These are phyloP conservation scores for Thomomys bottae DNA, from an alignment of 2,113 vertebrate species.

Conservation along the genomic window DNA sequence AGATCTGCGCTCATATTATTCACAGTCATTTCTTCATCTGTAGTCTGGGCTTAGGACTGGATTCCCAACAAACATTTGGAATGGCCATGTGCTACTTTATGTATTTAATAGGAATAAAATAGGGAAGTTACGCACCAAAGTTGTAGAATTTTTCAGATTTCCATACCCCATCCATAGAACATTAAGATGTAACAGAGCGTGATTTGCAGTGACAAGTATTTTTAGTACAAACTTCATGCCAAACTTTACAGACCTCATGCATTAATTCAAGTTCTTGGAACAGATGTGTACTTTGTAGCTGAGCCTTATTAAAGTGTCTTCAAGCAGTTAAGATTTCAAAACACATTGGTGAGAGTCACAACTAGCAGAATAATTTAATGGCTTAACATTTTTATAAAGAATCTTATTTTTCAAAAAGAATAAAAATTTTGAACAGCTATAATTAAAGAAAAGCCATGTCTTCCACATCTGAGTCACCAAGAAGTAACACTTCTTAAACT, in stretches of 20 bases:
- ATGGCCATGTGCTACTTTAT: not conserved
- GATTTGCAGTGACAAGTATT: constrained; percentile 8
- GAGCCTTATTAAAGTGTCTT: constrained; percentile 40
- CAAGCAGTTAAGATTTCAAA: constrained; percentile 51
- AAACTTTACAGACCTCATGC: constrained; percentile 24
- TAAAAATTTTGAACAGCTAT: constrained; percentile 61
- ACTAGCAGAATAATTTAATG: constrained; percentile 25
- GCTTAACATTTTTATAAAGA: constrained; percentile 29
- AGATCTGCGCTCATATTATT: not conserved
- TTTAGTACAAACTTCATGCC: not conserved
- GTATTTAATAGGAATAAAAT: not conserved
- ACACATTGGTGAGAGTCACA: not conserved
- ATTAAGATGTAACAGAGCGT: constrained; percentile 39
- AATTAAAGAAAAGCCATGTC: constrained; percentile 61
- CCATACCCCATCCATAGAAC: constrained; percentile 14
- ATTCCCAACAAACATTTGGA: not conserved
- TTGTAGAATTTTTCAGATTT: constrained; percentile 37
- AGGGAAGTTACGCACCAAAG: not conserved
- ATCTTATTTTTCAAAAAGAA: constrained; percentile 48
- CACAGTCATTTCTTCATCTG: not conserved
- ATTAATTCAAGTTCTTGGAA: constrained; percentile 30
- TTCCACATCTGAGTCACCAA: constrained; percentile 55
- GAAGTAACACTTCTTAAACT: constrained; percentile 46
- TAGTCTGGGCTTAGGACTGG: not conserved
- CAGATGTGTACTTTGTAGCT: constrained; percentile 42